Percentiles rank a stretch among this genome's conserved stretches.
Conservation (phyloP, 1,140 invertebrate species). For the Asbolus verrucosus region DNA sequence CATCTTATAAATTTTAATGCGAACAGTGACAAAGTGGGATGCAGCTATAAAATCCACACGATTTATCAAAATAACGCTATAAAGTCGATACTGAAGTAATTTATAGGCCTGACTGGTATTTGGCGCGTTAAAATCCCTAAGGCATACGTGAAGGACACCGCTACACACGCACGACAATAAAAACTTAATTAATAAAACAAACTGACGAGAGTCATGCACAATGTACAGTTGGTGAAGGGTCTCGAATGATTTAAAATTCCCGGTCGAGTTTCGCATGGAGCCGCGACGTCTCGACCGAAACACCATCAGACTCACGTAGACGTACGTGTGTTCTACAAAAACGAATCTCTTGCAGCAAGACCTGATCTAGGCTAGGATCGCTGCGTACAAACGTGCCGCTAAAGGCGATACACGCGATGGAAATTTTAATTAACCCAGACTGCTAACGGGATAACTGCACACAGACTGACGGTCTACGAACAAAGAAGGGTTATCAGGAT, state of each 20-base stretch:
- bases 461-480: neutral
- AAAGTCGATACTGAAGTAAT: neutral
- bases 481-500: neutral
- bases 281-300: slow-evolving; percentile 23
- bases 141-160: neutral
- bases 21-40: slow-evolving; percentile 9
- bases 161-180: no score
- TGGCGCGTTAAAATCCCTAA: no score
- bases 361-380: slow-evolving; percentile 40
- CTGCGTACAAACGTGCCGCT: slow-evolving; percentile 35
- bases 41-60: neutral
- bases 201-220: neutral
- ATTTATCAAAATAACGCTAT: slow-evolving; percentile 10
- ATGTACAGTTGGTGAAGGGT: slow-evolving; percentile 6
- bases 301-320: slow-evolving; percentile 31
- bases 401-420: neutral
- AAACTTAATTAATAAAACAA: neutral
- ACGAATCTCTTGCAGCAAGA: neutral
- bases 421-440: slow-evolving; percentile 26
- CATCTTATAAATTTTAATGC: slow-evolving; percentile 35
- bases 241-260: slow-evolving; percentile 6
- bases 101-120: neutral
- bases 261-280: neutral
- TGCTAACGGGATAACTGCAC: slow-evolving; percentile 16
- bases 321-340: slow-evolving; percentile 31